A percentile compares a stretch with the other conserved stretches of the same genome.
phyloP scores from a whole-genome alignment of 2,113 vertebrate species.

The Ariopsis seemanni region DNA sequence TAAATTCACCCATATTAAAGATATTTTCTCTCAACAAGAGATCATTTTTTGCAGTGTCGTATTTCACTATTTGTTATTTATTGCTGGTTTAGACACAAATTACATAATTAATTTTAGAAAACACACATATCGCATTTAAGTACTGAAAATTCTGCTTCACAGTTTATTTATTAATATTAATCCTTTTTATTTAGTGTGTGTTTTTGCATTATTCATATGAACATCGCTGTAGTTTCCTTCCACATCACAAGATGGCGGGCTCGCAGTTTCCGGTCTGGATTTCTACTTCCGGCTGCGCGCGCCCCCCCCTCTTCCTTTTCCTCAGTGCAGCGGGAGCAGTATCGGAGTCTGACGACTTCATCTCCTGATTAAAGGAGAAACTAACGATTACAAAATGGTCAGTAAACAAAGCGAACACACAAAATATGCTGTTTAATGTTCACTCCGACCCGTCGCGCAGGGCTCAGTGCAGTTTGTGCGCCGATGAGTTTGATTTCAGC shows the following conservation, averaged over 20 bases:
- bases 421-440: constrained; percentile 56
- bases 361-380: constrained; percentile 77
- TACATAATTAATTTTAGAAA: no score
- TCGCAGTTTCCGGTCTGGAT: not conserved
- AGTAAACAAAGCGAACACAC: constrained; percentile 67
- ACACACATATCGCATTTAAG: no score
- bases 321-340: constrained; percentile 75
- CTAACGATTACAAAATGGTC: constrained; percentile 85
- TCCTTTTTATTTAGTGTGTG: not conserved
- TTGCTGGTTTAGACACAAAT: no score
- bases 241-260: constrained; percentile 3
- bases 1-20: no score
- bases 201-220: not conserved
- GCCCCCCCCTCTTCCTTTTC: constrained; percentile 74
- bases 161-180: not conserved
- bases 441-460: constrained; percentile 31
- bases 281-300: constrained; percentile 2
- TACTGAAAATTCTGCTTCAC: no score
- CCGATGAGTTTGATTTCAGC: not conserved
- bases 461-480: constrained; percentile 1
- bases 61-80: no score
- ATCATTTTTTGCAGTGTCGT: no score
- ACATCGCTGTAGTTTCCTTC: not conserved
- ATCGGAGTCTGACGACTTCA: constrained; percentile 76
- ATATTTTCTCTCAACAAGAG: no score